Evolutionary conservation across 2,113 vertebrate genomes (phyloP), one percentile per base, ranked within the genome.

Genomic region (Crocuta crocuta): DNA sequence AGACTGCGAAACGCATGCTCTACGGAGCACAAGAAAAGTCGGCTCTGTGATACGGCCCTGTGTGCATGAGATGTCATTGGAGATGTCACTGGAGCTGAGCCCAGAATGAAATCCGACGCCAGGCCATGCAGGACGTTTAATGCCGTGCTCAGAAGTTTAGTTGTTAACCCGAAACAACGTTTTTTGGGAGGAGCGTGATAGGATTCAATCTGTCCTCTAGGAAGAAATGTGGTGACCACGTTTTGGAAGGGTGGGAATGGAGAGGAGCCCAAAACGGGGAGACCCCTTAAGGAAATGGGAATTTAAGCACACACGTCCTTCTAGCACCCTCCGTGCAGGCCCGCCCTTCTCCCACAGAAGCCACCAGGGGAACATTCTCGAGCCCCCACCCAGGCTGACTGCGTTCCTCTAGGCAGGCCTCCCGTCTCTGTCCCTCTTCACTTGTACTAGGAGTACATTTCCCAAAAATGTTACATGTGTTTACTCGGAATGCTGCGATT

Each of bases 291-390:
- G 12, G 13, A 63, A 66, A 35, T 1, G 9, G 26, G 4, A 26
- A 24, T 35, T 70, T 26, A 65, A 66, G 70, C 78, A 23, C 58
- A 61, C 7, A 61, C 1, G 58, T 61, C 58, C 58, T 61, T 61
- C 58, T 23, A 9, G 58, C 21, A 61, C 58, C 8, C 58, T 61
- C 58, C 23, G 2, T 61, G 58, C 58, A 26, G 10, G 35, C 13
- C 58, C 15, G 4, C 15, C 10, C 17, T n/a, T 10, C 26, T 15
- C 16, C 26, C 15, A 1, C 9, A 3, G n/a, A 28, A 61, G 39
- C 6, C 3, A 3, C 39, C 21, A 21, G 0, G 24, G 39, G 12
- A 43, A 31, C 26, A 2, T 13, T 17, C 17, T 10, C 0, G 10
- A 7, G 11, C 17, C 2, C 4, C 19, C 1, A 31, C 43, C 39